Percentiles rank a stretch among this genome's conserved stretches.
These are phyloP conservation scores for Stenchaetothrips biformis DNA, from an alignment of 2,888 invertebrate species.

Conservation along the genomic window DNA sequence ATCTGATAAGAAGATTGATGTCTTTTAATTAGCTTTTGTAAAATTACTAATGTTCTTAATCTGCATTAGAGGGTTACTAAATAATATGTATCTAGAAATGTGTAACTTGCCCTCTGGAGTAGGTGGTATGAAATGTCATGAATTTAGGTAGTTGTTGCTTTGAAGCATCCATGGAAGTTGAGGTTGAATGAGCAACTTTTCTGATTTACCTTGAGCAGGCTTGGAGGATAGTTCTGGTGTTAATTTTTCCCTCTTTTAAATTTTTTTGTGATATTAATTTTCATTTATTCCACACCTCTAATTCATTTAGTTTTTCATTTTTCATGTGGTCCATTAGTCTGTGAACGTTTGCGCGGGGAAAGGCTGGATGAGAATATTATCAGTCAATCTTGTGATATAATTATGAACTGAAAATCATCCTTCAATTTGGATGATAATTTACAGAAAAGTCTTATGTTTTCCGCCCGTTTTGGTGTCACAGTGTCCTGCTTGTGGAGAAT, in stretches of 20 bases:
- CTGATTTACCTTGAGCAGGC: neutral
- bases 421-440: neutral
- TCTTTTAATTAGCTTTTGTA: too few species aligned
- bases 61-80: too few species aligned
- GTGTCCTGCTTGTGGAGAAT: neutral
- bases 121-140: too few species aligned
- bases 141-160: too few species aligned
- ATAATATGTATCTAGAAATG: too few species aligned
- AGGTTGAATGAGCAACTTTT: neutral
- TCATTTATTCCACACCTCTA: neutral
- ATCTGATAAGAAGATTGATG: too few species aligned
- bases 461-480: neutral
- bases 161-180: too few species aligned
- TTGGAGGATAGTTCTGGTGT: neutral
- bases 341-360: neutral
- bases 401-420: neutral
- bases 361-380: neutral
- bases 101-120: too few species aligned
- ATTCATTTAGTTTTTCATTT: neutral
- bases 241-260: neutral
- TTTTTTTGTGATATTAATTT: neutral
- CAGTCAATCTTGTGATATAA: neutral
- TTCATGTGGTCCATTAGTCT: neutral
- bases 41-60: too few species aligned
- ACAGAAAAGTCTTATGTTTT: neutral